phyloP scores from a whole-genome alignment of 2,113 vertebrate genomes.

The Spea multiplicata region DNA sequence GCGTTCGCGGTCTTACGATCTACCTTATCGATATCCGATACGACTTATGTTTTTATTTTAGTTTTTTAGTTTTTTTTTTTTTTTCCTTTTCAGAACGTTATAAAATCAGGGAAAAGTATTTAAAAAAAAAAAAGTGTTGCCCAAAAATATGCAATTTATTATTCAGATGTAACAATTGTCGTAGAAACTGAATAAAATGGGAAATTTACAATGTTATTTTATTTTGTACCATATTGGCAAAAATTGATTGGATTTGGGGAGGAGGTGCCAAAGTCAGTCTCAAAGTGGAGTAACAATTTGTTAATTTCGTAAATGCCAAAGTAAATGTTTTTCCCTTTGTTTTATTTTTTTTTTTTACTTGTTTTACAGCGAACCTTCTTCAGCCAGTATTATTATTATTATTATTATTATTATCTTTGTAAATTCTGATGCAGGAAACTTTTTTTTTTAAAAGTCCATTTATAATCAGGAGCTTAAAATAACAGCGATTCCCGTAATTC shows the following conservation, averaged over 20 bases:
- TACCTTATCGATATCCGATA: slow-evolving; percentile 24
- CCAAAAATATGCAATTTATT: slow-evolving; percentile 53
- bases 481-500: no score
- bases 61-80: slow-evolving; percentile 2
- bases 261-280: slow-evolving; percentile 60
- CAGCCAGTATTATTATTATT: slow-evolving; percentile 37
- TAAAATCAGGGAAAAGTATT: slow-evolving; percentile 65
- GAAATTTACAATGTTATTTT: neutral
- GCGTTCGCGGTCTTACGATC: slow-evolving; percentile 45
- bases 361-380: slow-evolving; percentile 25
- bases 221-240: no score
- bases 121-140: slow-evolving; percentile 25
- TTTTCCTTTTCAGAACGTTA: neutral
- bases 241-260: slow-evolving; percentile 15
- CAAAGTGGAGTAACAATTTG: slow-evolving; percentile 45
- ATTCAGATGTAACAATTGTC: slow-evolving; percentile 56
- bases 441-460: slow-evolving; percentile 32
- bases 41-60: neutral
- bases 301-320: slow-evolving; percentile 47
- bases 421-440: slow-evolving; percentile 11
- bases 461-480: slow-evolving; percentile 49
- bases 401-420: slow-evolving; percentile 43
- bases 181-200: slow-evolving; percentile 21
- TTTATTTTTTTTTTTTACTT: slow-evolving; percentile 17
- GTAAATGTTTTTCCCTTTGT: slow-evolving; percentile 1